Base-by-base conservation (phyloP, 1,140 invertebrate species). In the Aleiodes sp. region DNA sequence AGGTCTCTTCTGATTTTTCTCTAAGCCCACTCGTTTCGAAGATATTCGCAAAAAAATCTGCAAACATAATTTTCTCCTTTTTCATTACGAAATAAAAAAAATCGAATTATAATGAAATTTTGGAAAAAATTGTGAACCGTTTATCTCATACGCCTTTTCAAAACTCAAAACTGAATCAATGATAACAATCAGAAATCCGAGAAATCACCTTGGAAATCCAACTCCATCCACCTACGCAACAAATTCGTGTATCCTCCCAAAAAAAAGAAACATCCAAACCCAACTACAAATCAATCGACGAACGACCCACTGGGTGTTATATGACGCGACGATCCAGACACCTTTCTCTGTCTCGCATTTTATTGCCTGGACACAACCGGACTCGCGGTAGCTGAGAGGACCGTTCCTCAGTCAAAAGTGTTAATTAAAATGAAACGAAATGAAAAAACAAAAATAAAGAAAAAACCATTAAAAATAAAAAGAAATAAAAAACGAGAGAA, bases 211-310 rank as follows among this genome's bases (percentile, higher is more conserved):
- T 56, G 52, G 24, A 56, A 56, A 56, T 56, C 28, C 10, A 56
- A 56, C 52, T 56, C 24, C 21, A 28, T 8, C 52, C 52, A 56
- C 52, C 21, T 56, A 56, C 24, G 19, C 52, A 26, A 33, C 31
- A 8, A 7, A n/a, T 19, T 8, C 41, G 41, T 46, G 16, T 46
- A 46, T 46, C 19, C 41, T 46, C 14, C 41, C 41, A 16, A 46
- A 46, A 46, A 46, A 46, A n/a, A n/a, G n/a, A n/a, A n/a, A n/a
- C n/a, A n/a, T n/a, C n/a, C n/a, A n/a, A n/a, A 12, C 24, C 70
- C 73, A 70, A 28, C 67, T 76, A 76, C 77, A 78, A 76, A 78
- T 78, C 76, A 76, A 79, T 78, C 76, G 73, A 70, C 41, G 43
- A 73, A 37, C 29, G 63, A 66, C 60, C 28, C 52, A 56, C 52